Percentiles rank a stretch among this genome's conserved stretches.
phyloP scores from a whole-genome alignment of 2,888 invertebrate genomes.

The Pelosia muscerda region DNA sequence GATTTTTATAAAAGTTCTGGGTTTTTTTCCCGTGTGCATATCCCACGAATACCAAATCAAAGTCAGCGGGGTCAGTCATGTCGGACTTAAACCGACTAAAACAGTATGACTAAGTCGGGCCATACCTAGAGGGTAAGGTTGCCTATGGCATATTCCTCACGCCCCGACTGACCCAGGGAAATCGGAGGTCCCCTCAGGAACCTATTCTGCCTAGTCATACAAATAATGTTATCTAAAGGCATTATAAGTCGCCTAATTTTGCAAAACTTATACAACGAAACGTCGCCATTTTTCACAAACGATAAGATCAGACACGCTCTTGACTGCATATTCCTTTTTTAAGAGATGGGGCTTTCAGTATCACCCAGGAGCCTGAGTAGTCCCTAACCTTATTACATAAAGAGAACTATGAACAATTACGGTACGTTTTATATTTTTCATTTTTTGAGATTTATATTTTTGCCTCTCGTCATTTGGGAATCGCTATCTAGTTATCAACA shows the following conservation, averaged over 20 bases:
- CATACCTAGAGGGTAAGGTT: no score
- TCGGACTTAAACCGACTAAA: no score
- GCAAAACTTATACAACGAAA: conserved; percentile 12
- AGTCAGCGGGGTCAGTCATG: no score
- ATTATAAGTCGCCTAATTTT: conserved; percentile 14
- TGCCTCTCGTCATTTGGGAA: conserved; percentile 12
- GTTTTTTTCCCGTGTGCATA: no score
- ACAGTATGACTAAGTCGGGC: no score
- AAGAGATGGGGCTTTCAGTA: conserved; percentile 26
- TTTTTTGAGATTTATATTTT: conserved; percentile 29
- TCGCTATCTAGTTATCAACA: background rate
- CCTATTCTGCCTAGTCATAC: no score
- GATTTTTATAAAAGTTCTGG: no score
- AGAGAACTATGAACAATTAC: conserved; percentile 53
- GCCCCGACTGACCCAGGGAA: no score
- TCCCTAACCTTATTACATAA: conserved; percentile 47
- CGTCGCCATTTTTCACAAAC: conserved; percentile 24
- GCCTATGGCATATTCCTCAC: no score
- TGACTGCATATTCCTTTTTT: conserved; percentile 15
- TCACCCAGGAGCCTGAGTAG: conserved; percentile 34
- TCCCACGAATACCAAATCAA: no score
- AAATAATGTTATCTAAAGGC: background rate
- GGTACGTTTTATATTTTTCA: conserved; percentile 28
- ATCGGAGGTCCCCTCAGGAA: no score
- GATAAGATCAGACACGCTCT: conserved; percentile 27